Conservation (phyloP, 2,113 vertebrate genomes). For the Hylia prasina region DNA sequence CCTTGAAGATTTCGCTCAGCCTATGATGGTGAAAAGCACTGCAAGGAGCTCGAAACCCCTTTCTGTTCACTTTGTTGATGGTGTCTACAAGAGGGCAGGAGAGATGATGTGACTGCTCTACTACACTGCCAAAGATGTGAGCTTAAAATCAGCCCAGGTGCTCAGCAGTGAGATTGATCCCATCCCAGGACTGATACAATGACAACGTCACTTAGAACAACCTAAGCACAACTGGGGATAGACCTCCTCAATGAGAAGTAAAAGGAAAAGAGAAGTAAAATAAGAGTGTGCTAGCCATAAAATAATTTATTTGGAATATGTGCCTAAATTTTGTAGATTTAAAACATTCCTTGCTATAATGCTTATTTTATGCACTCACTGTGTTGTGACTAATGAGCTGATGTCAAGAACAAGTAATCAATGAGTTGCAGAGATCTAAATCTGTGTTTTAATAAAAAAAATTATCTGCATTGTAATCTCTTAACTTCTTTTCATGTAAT, state of each 20-base stretch:
- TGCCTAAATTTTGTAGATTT: background rate
- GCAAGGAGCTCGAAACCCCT: background rate
- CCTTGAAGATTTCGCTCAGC: background rate
- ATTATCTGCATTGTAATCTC: background rate
- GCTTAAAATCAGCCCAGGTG: background rate
- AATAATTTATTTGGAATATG: slow-evolving; percentile 16
- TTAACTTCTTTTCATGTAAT: background rate
- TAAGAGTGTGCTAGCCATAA: background rate
- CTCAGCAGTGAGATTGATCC: background rate
- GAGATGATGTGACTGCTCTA: accelerated
- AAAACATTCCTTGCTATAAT: background rate
- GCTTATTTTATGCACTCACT: background rate
- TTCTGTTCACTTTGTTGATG: background rate
- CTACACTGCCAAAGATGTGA: background rate
- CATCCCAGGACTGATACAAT: background rate
- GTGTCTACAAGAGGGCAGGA: background rate
- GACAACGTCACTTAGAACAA: background rate
- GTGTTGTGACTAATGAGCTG: background rate
- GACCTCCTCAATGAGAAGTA: background rate
- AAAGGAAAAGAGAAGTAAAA: background rate
- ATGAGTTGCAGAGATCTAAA: slow-evolving; percentile 22
- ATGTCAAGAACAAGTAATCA: slow-evolving; percentile 17
- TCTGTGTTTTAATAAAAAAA: background rate
- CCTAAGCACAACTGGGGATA: background rate
- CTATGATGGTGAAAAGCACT: background rate